Conservation (phyloP, 2,113 vertebrate species). For the Todiramphus chloris region DNA sequence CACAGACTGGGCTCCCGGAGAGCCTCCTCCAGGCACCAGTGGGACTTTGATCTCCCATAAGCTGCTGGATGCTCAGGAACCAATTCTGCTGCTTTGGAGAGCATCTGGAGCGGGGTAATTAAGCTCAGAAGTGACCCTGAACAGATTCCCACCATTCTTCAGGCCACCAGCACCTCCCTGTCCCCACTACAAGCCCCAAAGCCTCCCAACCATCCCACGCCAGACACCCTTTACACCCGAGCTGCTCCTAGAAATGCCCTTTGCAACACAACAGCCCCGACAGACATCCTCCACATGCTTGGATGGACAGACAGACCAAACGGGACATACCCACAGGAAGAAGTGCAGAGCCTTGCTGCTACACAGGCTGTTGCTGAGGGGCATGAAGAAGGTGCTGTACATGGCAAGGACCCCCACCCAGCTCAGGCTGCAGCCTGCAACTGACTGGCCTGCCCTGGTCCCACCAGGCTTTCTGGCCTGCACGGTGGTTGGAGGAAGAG, state of each 20-base stretch:
- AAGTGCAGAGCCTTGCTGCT: slow-evolving; percentile 80
- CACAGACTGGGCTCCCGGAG: not conserved
- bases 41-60: not conserved
- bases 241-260: not conserved
- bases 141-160: not conserved
- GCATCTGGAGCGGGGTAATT: not conserved
- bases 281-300: no score
- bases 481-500: not conserved
- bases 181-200: not conserved
- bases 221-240: not conserved
- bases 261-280: accelerated
- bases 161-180: not conserved
- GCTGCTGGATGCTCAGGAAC: not conserved
- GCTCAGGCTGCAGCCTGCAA: slow-evolving; percentile 11
- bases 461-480: slow-evolving; percentile 71
- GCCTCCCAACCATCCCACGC: not conserved
- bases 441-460: slow-evolving; percentile 52
- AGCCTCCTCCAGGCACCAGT: not conserved
- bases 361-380: slow-evolving; percentile 77
- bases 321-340: slow-evolving; percentile 79
- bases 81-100: not conserved
- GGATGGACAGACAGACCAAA: not conserved
- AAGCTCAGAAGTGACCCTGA: not conserved
- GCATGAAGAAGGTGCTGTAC: slow-evolving; percentile 81
- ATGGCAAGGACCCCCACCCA: slow-evolving; percentile 74